These are phyloP conservation scores for Candidula unifasciata DNA, from an alignment of 2,888 invertebrate genomes.

Conservation along the genomic window DNA sequence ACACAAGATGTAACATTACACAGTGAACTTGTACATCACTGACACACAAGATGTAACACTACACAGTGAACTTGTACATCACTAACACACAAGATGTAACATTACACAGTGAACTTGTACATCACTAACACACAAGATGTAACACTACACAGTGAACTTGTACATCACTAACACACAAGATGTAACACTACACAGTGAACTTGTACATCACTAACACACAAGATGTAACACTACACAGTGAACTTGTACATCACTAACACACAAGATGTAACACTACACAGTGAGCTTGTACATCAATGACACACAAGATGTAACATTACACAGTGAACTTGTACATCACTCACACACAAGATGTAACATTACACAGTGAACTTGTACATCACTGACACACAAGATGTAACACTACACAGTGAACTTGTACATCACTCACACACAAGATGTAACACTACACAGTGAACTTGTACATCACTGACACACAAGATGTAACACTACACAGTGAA, in stretches of 20 bases:
- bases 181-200: neutral
- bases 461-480: constrained; percentile 95
- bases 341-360: neutral
- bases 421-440: neutral
- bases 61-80: too few relatives aligned
- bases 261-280: too few relatives aligned
- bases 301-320: neutral
- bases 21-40: constrained; percentile 88
- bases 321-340: neutral
- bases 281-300: too few relatives aligned
- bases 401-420: neutral
- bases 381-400: neutral
- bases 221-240: neutral
- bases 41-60: constrained; percentile 79
- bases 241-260: constrained; percentile 90
- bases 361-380: neutral
- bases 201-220: neutral
- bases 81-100: neutral
- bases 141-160: neutral
- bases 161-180: neutral
- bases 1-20: neutral
- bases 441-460: neutral
- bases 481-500: too few relatives aligned
- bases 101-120: neutral
- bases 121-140: neutral